These are phyloP conservation scores for Calliphora vomitoria DNA, from an alignment of 2,888 invertebrate species.

Conservation along the genomic window DNA sequence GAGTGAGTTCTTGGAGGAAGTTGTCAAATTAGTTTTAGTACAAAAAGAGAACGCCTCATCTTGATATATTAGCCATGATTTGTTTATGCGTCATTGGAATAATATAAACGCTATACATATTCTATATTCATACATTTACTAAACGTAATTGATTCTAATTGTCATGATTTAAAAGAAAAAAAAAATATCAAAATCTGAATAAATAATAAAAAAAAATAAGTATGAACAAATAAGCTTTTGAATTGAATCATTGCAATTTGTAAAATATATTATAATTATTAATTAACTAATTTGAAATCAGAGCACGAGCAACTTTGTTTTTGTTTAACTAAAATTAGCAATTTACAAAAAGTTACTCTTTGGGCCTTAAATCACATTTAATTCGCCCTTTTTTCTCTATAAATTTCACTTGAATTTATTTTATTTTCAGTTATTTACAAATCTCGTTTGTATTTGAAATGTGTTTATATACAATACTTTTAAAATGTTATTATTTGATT, in stretches of 20 bases:
- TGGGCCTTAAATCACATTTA: conserved; percentile 59
- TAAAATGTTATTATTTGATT: conserved; percentile 9
- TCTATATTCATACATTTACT: too few relatives aligned
- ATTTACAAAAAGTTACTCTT: conserved; percentile 68
- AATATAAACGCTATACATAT: too few relatives aligned
- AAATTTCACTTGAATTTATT: conserved; percentile 21
- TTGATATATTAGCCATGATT: too few relatives aligned
- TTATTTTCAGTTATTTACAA: background rate
- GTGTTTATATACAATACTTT: background rate
- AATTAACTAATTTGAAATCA: conserved; percentile 35
- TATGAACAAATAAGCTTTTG: background rate
- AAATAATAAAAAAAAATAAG: background rate
- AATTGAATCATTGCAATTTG: conserved; percentile 5
- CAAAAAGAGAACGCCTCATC: too few relatives aligned
- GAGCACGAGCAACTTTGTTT: conserved; percentile 59
- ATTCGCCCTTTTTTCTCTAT: conserved; percentile 48
- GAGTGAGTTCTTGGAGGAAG: too few relatives aligned
- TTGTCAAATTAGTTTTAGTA: too few relatives aligned
- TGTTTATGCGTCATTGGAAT: too few relatives aligned
- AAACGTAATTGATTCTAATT: background rate
- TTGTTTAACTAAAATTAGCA: conserved; percentile 46
- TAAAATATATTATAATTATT: conserved; percentile 26
- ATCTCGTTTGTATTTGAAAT: background rate
- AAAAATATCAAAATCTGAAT: background rate
- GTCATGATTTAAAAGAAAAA: background rate